These are phyloP conservation scores for Sphenopsis melanotis DNA, from an alignment of 2,797 vertebrate species.

Conservation along the genomic window DNA sequence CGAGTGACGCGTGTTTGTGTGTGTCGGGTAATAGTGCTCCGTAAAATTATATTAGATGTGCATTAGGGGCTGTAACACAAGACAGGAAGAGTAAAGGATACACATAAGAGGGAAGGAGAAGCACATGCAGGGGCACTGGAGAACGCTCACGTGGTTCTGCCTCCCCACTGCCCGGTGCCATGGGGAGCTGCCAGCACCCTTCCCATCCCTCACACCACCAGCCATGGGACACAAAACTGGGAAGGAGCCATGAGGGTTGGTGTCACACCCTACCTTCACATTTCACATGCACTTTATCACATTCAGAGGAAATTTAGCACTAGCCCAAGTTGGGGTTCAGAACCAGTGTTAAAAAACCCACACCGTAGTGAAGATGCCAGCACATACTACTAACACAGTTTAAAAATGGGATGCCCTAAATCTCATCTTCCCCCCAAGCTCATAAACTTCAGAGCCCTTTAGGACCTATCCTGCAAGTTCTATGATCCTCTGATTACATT, in stretches of 20 bases:
- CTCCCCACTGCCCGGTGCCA: accelerated
- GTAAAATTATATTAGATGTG: slow-evolving; percentile 30
- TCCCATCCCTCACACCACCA: accelerated
- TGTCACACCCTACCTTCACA: neutral
- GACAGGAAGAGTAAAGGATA: neutral
- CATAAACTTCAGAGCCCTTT: neutral
- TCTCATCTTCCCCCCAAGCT: neutral
- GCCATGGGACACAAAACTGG: accelerated
- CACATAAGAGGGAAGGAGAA: neutral
- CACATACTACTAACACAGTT: accelerated
- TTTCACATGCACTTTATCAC: accelerated
- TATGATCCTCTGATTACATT: neutral
- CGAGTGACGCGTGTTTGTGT: neutral
- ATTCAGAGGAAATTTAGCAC: neutral
- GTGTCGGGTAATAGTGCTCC: neutral
- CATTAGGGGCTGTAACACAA: slow-evolving; percentile 43
- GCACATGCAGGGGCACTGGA: accelerated
- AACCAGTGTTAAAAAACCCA: neutral
- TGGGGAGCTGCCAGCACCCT: accelerated
- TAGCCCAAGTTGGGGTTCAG: neutral
- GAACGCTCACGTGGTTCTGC: accelerated
- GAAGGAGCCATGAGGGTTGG: accelerated
- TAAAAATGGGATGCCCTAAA: neutral
- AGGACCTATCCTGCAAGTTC: no score
- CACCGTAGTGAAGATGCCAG: neutral